Evolutionary conservation across 2,797 vertebrate species (phyloP), one percentile per base, ranked within the genome.

Genomic region (Alauda arvensis): DNA sequence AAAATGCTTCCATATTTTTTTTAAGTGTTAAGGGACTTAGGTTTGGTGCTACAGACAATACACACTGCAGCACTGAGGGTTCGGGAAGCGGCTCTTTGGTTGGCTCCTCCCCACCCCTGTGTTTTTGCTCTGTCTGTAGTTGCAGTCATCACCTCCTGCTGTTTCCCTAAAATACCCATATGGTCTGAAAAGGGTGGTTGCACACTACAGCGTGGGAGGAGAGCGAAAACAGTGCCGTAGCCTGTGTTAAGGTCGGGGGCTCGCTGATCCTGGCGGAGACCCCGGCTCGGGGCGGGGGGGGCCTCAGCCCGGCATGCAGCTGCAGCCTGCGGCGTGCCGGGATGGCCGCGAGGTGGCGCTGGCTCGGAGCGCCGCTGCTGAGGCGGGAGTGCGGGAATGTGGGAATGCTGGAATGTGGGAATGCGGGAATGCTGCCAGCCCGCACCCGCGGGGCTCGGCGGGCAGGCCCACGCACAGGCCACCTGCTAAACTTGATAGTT

Each of bases 331-430:
- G 5, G 0, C 18, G 45, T 70, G 42, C 61, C 19, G 8, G 20
- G 39, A 4, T 4, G 16, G n/a, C 91, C 94, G 60, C 91, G 7
- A 60, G 94, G 57, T 87, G 94, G 94, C 94, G 43, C 25, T 77
- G 78, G 65, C 31, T 92, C 84, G 8, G 92, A 81, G 29, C 12
- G 49, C 13, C 24, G 23, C 46, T 45, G 45, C 45, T 18, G 16
- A 16, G 40, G 17, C 40, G 40, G 14, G 40, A 40, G 40, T 14
- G 40, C 40, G 21, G 45, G 45, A 23, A 12, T 18, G 40, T 14
- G 21, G 45, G 45, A 23, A 12, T 18, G 45, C 9, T 9, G 10
- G 37, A 37, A 37, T 37, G 37, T 37, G 37, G 37, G 37, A 11
- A 37, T 37, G 37, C 37, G 8, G 43, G 43, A 45, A 15, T 15